These are phyloP conservation scores for Strigops habroptila DNA, from an alignment of 2,113 vertebrate genomes.

Conservation along the genomic window DNA sequence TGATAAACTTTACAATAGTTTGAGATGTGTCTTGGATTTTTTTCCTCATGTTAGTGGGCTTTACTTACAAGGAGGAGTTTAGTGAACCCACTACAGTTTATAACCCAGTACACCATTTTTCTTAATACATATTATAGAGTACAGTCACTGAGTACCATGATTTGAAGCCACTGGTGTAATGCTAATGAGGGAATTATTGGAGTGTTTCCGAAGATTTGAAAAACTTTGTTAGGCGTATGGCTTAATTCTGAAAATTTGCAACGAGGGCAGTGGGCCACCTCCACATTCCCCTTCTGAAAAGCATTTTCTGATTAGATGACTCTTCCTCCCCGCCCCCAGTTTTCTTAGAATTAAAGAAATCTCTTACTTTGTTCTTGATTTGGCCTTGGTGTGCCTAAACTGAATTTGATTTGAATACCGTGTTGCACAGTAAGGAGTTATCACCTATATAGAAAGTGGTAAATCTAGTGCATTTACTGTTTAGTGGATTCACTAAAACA, in stretches of 20 bases:
- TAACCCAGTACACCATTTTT: neutral
- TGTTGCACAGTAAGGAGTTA: neutral
- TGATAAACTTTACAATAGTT: neutral
- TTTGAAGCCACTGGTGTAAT: neutral
- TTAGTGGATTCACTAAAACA: neutral
- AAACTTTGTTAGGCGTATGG: neutral
- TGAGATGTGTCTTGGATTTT: neutral
- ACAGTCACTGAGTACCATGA: neutral
- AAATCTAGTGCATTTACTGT: neutral
- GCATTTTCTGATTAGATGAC: neutral
- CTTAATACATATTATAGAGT: neutral
- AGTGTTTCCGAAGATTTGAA: neutral
- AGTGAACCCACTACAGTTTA: neutral
- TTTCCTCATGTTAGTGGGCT: neutral
- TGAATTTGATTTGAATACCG: neutral
- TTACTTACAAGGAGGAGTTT: neutral
- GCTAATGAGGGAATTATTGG: neutral
- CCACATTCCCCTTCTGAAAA: neutral
- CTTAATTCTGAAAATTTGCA: neutral
- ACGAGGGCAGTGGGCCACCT: neutral
- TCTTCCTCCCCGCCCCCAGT: neutral
- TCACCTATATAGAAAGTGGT: neutral
- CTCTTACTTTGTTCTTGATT: neutral
- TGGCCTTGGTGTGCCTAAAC: neutral
- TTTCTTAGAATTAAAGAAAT: neutral